Percentiles rank a stretch among this genome's conserved stretches.
Evolutionary conservation across 2,888 invertebrate species (phyloP).

Genomic region (Junonia oenone): DNA sequence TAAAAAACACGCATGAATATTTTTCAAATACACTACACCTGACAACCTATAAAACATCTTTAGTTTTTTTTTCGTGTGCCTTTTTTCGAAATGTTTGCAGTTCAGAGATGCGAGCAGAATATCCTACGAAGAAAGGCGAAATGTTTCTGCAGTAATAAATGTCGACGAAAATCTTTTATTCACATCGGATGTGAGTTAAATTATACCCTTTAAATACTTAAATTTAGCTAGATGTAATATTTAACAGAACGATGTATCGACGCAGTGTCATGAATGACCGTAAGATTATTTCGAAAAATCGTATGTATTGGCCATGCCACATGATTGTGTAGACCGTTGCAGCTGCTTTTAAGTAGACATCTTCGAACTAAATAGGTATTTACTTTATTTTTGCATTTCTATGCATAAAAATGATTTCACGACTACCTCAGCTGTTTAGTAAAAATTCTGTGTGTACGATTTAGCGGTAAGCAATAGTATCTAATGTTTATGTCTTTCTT

Average conservation of each 20-base stretch:
- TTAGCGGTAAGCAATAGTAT: background rate
- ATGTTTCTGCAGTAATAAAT: background rate
- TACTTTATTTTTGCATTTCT: constrained; percentile 3
- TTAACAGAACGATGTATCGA: background rate
- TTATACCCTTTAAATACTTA: background rate
- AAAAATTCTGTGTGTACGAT: background rate
- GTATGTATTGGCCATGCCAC: constrained; percentile 5
- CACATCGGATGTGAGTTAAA: background rate
- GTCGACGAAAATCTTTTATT: background rate
- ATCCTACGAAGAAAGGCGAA: background rate
- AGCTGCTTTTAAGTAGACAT: constrained; percentile 7
- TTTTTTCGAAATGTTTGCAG: constrained; percentile 12
- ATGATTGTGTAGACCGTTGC: background rate
- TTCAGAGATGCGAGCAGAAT: background rate
- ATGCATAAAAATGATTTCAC: background rate
- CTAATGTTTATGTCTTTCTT: background rate
- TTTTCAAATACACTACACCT: constrained; percentile 11
- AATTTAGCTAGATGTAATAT: background rate
- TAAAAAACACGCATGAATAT: constrained; percentile 13
- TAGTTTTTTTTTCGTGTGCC: constrained; percentile 4
- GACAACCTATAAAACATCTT: background rate
- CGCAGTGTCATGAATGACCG: background rate
- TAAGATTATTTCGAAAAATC: background rate
- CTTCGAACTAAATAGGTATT: constrained; percentile 8
- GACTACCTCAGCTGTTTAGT: background rate